Evolutionary conservation across 37 sponge, comb jelly and placozoan species (phyloP), one percentile per base, ranked within the genome.

Genomic region (Oscarella lobularis): DNA sequence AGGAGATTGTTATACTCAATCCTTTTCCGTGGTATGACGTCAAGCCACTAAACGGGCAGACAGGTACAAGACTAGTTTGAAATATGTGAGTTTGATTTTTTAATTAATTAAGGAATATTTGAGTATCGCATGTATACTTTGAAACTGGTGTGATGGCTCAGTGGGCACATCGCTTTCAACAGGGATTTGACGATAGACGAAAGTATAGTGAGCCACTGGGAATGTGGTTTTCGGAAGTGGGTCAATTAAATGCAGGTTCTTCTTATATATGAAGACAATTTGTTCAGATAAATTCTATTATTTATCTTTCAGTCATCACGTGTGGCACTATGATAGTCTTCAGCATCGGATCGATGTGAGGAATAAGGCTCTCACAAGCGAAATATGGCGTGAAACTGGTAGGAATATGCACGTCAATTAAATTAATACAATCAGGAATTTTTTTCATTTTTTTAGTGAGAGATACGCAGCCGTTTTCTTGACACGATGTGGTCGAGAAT

Each of bases 151-250:
- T 48, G 9, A 9, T 48, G 9, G 60, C 60, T 20, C 60, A 48
- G 20, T 48, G 60, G 60, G 9, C 60, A 48, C 60, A 48, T 48
- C 60, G 60, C 20, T 48, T 48, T 48, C 60, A 48, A 48, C 60
- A 48, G 60, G 60, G 60, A 48, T 27, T 48, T 48, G 14, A 48
- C 20, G 60, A 9, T 27, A 9, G 60, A 20, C 9, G 9, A 20
- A 9, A 27, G 60, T 48, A 48, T 48, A 48, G 60, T 20, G 20
- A 48, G 60, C 60, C 60, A 27, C 60, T 48, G 9, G 60, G 60
- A 27, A 20, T 48, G 20, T 48, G 60, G 60, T 48, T 48, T 48
- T 48, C 60, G 20, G 60, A 48, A 48, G 20, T 48, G 20, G 60
- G 60, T 48, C 60, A 9, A 48, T 20, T 48, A 20, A 48, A 48